Base-by-base conservation (phyloP, 2,797 vertebrate species). In the Cryptoprocta ferox region DNA sequence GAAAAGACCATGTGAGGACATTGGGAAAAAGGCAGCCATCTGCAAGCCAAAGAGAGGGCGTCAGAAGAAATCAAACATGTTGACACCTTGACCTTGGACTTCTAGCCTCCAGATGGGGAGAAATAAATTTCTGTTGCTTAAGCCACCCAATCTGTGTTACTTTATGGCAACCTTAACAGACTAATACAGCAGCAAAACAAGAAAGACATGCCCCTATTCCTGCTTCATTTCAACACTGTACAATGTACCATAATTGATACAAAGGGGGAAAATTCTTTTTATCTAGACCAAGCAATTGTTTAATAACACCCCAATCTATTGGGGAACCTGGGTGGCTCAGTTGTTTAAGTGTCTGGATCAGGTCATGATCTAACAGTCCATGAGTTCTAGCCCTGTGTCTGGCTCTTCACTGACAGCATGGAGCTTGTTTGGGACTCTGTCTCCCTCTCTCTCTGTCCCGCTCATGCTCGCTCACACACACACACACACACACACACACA, bases 31-130 rank as follows among this genome's bases (percentile, higher is more conserved):
- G 37, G 32, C 4, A 35, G 61, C 37, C 61, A 59, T 59, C 37
- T 68, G 48, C 39, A 89, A 68, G 32, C 5, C 37, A 32, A 35
- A 56, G 24, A 59, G 42, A 18, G 42, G 53, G 53, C 35, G 42
- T 71, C 21, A 35, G 73, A 86, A 79, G 94, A 71, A 91, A 86
- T 50, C 10, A 71, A 73, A 73, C 35, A 24, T 16, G 37, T 53
- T 9, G 13, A 61, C n/a, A 63, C 35, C 42, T 81, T 71, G 65
- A 81, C 61, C 28, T 63, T 63, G n/a, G 84, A 50, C 19, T 63
- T 81, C 12, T 24, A 56, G 28, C 28, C 28, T 85, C 18, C 35
- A 71, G 59, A 65, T 2, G 21, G 11, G 30, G 53, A 70, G 71
- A 85, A 70, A 68, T 2, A 79, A 76, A 80, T 42, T 63, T 63